Evolutionary conservation across 2,888 invertebrate species (phyloP), one percentile per base, ranked within the genome.

Genomic region (Bimastos eiseni): DNA sequence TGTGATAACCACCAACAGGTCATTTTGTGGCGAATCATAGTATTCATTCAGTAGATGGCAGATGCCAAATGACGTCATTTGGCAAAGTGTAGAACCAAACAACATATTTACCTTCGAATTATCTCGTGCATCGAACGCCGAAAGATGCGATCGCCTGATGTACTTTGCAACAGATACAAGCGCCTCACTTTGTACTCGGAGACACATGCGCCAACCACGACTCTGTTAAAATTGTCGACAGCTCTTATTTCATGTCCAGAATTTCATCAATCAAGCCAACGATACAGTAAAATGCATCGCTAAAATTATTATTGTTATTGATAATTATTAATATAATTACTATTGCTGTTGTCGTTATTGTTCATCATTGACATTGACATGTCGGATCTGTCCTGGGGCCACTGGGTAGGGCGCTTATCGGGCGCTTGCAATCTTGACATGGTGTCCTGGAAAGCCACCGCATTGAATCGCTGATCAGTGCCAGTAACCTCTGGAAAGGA

Each of bases 111-210:
- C 49, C 3, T 21, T 3, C 49, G 49, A 49, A 24, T 6, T 3
- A 30, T 55, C 24, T 24, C 70, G 70, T n/a, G 70, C 24, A 24
- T n/a, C 70, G 70, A 70, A 70, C 70, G 70, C 70, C 70, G 70
- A n/a, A 70, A 70, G 70, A 70, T 70, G 70, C 30, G 70, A 70
- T 70, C 70, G 70, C 70, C 70, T 70, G 70, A 70, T 70, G 70
- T n/a, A 70, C 70, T 70, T n/a, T 30, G 38, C 37, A 88, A 34
- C 37, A 88, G 38, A 88, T 11, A 38, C 8, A 11, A 11, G 88
- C 88, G 37, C 36, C 33, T 24, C 70, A 38, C 8, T 11, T 11
- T 38, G 24, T 30, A 88, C 30, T 33, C 38, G 36, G 4, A 30
- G 36, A 30, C 24, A 3, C 55, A 30, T 70, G 70, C 21, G 49